These are phyloP conservation scores for Sphenopsis melanotis DNA, from an alignment of 2,797 vertebrate species.

Conservation along the genomic window DNA sequence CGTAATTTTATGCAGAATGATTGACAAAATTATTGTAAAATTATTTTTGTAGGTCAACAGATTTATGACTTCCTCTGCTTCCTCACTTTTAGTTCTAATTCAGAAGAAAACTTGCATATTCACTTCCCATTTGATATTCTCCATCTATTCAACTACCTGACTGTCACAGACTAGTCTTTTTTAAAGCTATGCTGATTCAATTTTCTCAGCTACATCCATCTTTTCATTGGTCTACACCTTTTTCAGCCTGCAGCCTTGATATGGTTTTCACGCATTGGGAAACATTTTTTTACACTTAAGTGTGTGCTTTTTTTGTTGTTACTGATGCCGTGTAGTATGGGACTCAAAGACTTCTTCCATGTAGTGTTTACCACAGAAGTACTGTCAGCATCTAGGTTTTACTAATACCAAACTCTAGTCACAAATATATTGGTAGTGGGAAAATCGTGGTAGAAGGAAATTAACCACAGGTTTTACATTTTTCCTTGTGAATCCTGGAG, in stretches of 20 bases:
- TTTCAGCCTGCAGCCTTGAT: not conserved
- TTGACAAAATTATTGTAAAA: not conserved
- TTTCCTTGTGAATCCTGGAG: not conserved
- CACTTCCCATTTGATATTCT: not conserved
- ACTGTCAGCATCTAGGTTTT: not conserved
- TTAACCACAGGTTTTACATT: not conserved
- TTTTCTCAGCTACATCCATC: not conserved
- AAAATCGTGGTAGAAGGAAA: not conserved
- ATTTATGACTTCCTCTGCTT: not conserved
- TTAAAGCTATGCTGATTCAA: not conserved
- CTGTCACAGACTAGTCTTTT: not conserved
- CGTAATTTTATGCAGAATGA: not conserved
- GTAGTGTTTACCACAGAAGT: not conserved
- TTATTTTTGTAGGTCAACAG: not conserved
- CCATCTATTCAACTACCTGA: not conserved
- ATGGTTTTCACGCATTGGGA: not conserved
- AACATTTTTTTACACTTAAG: not conserved
- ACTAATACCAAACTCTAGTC: not conserved
- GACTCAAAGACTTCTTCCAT: not conserved
- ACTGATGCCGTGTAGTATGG: not conserved
- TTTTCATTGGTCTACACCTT: not conserved
- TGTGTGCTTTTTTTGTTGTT: not conserved
- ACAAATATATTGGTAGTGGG: not conserved
- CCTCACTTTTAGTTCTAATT: not conserved
- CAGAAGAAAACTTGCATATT: not conserved